Evolutionary conservation across 2,888 invertebrate species (phyloP), one percentile per base, ranked within the genome.

Genomic region (Ernsta delagoae): DNA sequence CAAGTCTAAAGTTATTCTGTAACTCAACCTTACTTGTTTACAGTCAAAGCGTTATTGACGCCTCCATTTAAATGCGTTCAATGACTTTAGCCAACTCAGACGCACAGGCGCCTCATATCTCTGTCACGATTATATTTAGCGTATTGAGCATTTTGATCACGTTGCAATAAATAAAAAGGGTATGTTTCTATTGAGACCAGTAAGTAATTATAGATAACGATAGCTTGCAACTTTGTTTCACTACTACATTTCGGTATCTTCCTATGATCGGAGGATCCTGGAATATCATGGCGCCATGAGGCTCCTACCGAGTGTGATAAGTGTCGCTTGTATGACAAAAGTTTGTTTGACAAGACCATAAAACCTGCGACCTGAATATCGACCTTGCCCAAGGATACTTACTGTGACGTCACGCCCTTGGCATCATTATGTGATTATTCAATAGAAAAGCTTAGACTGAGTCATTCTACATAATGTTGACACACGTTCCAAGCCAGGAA

Each of bases 51-150:
- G 31, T 53, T 53, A 53, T 3, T 24, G 53, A 16, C 53, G 24
- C 53, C 24, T 53, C 16, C 53, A 53, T 24, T 53, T 16, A 53
- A 24, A 53, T 24, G 24, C 53, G 53, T 53, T 53, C 53, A 53
- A 24, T 50, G 50, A 50, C 50, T 50, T 50, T 7, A 50, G 16
- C 50, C 50, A 50, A 50, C 50, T 50, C 50, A 50, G 50, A 50
- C 50, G 7, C 50, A 50, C 50, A 50, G 50, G 50, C 50, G 50
- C 50, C 50, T 50, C 50, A 50, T 53, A 53, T 9, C 24, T 53
- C 53, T 24, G 53, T 9, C 53, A 53, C 53, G 56, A 56, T 45
- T 45, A 59, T 54, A 53, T 53, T 53, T 53, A 24, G 53, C 16
- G 24, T 24, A 24, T 16, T 50, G 6, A 50, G 50, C 16, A 48